These are phyloP conservation scores for Alloscopus bannaensis DNA, from an alignment of 2,888 invertebrate genomes.

Conservation along the genomic window DNA sequence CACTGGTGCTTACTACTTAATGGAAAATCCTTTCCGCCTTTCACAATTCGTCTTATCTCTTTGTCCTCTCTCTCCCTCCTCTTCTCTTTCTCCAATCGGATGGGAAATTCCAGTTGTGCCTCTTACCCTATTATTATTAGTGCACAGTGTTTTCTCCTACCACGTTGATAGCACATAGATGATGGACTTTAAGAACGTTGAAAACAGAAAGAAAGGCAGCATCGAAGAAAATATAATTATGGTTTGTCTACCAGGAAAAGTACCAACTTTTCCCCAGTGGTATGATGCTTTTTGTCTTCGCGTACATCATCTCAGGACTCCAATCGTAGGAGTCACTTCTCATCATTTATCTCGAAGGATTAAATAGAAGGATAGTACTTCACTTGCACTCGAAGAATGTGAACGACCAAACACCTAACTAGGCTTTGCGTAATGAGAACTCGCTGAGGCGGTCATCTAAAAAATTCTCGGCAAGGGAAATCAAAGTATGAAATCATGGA, in stretches of 20 bases:
- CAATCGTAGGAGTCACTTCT: background rate
- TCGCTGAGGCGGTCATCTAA: too few relatives aligned
- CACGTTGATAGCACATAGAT: background rate
- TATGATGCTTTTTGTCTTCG: too few relatives aligned
- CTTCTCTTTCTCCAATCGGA: constrained; percentile 6
- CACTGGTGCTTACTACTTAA: constrained; percentile 24
- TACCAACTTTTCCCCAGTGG: too few relatives aligned
- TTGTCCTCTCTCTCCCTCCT: constrained; percentile 6
- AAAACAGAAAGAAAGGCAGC: too few relatives aligned
- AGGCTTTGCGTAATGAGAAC: too few relatives aligned
- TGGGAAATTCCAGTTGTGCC: background rate
- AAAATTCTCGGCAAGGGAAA: too few relatives aligned
- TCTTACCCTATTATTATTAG: constrained; percentile 7
- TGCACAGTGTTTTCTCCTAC: background rate
- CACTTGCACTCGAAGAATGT: background rate
- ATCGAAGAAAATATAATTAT: too few relatives aligned
- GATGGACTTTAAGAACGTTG: too few relatives aligned
- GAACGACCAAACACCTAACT: too few relatives aligned
- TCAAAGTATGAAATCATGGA: too few relatives aligned
- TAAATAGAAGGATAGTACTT: background rate
- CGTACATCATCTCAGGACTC: constrained; percentile 1
- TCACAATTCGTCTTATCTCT: constrained; percentile 30
- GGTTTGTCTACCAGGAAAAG: too few relatives aligned
- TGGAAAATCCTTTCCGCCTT: constrained; percentile 49
- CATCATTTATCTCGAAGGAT: background rate